Base-by-base conservation (phyloP, 2,888 invertebrate species). In the Acanthosepion esculentum region DNA sequence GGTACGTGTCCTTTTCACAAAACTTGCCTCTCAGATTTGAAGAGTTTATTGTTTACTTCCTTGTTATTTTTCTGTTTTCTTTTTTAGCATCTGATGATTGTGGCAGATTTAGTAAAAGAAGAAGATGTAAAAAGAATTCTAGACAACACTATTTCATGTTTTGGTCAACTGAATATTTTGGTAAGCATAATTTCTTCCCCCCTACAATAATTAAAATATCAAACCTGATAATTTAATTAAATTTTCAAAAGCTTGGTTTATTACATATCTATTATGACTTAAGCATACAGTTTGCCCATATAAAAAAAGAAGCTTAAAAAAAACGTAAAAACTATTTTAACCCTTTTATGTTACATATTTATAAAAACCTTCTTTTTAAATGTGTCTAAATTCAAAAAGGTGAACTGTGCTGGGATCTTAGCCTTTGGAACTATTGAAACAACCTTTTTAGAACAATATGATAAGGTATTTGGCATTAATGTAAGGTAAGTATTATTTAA, bases 391-490 rank as follows among this genome's bases (percentile, higher is more conserved):
- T 95, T 0, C 95, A 97, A n/a, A n/a, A n/a, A n/a, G 97, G 97
- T 97, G 33, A 97, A 99, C 97, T 99, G 98, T 97, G 99, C 99
- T 33, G 99, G 99, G 7, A 98, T 98, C 55, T 97, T 99, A 50
- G 98, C 98, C 97, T 98, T 98, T 0, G 99, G 99, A 59, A 98
- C 98, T 3, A 99, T 99, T 96, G 99, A 99, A 97, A 98, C 98
- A 95, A 98, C 99, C 0, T 98, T 98, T 48, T 96, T 99, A 96
- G 98, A 98, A 94, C 99, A 99, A 97, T 99, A 98, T 97, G 99
- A 99, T 97, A 98, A 98, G 50, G 98, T 99, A 26, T 99, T 99
- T 98, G 98, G 99, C 96, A 98, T 98, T 4, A 99, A 99, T 97
- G 98, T 99, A 0, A 98, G 99, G 95, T 98, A 97, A 93, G 96